These are phyloP conservation scores for Neodiprion virginianus DNA, from an alignment of 1,140 invertebrate species.

Conservation along the genomic window DNA sequence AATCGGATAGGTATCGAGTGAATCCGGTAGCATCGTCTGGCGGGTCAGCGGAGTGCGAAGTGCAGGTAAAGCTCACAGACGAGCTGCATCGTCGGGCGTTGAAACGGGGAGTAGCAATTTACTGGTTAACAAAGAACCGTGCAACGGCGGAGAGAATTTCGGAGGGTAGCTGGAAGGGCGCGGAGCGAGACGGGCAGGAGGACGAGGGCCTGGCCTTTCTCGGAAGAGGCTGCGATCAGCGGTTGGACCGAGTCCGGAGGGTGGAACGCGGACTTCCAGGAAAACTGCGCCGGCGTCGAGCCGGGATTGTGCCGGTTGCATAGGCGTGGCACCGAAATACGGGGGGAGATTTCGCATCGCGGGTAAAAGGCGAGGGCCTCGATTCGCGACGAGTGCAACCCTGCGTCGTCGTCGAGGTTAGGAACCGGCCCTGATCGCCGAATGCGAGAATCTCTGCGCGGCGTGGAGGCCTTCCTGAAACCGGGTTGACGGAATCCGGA, in stretches of 20 bases:
- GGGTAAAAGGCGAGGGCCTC: neutral
- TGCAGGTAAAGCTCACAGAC: neutral
- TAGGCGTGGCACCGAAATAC: neutral
- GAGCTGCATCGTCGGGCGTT: neutral
- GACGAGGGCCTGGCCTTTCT: neutral
- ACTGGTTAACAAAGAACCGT: neutral
- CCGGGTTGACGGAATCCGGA: too few relatives aligned
- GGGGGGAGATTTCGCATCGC: too few relatives aligned
- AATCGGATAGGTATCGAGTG: too few relatives aligned
- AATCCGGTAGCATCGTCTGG: neutral
- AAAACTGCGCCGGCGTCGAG: neutral
- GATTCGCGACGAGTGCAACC: neutral
- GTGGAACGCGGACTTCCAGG: slow-evolving; percentile 1
- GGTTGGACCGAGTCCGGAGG: neutral
- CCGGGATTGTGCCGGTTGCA: neutral
- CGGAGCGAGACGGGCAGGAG: neutral
- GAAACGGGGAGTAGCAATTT: neutral
- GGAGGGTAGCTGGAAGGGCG: neutral
- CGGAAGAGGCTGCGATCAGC: neutral
- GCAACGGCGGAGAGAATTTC: neutral
- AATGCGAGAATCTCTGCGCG: neutral
- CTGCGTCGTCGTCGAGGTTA: neutral
- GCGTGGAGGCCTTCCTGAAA: too few relatives aligned
- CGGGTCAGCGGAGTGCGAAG: neutral
- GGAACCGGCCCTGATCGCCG: neutral